These are phyloP conservation scores for Oxyteleia sp. DNA, from an alignment of 2,888 invertebrate genomes.

Conservation along the genomic window DNA sequence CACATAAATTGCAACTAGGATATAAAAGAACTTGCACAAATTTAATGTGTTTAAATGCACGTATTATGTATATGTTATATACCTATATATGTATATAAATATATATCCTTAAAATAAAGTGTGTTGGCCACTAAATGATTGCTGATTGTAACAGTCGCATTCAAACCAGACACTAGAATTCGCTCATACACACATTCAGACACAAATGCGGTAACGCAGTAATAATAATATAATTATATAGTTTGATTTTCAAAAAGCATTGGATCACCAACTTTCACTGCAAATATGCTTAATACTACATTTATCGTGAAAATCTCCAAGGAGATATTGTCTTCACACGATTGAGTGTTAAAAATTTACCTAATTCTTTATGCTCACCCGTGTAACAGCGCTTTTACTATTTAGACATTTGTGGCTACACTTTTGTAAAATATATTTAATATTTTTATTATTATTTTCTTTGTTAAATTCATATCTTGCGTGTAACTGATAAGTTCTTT, in stretches of 20 bases:
- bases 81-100: conserved; percentile 48
- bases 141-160: neutral
- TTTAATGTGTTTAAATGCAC: conserved; percentile 56
- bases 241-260: conserved; percentile 45
- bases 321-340: conserved; percentile 58
- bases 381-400: conserved; percentile 18
- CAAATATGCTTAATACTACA: conserved; percentile 41
- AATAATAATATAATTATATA: conserved; percentile 10
- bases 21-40: conserved; percentile 61
- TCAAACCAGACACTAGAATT: conserved; percentile 4
- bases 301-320: conserved; percentile 47
- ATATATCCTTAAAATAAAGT: conserved; percentile 41
- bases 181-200: conserved; percentile 7
- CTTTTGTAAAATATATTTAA: conserved; percentile 48
- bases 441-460: conserved; percentile 17
- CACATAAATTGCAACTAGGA: conserved; percentile 22
- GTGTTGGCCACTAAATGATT: conserved; percentile 34
- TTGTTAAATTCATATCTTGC: neutral
- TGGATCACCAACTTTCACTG: conserved; percentile 33
- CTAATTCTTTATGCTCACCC: conserved; percentile 9
- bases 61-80: conserved; percentile 32
- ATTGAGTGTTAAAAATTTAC: conserved; percentile 34
- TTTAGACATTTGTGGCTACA: conserved; percentile 44
- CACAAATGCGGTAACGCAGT: conserved; percentile 3
- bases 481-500: neutral